A percentile compares a stretch with the other conserved stretches of the same genome.
These are phyloP conservation scores for Leguminivora glycinivorella DNA, from an alignment of 1,140 invertebrate genomes.

Conservation along the genomic window DNA sequence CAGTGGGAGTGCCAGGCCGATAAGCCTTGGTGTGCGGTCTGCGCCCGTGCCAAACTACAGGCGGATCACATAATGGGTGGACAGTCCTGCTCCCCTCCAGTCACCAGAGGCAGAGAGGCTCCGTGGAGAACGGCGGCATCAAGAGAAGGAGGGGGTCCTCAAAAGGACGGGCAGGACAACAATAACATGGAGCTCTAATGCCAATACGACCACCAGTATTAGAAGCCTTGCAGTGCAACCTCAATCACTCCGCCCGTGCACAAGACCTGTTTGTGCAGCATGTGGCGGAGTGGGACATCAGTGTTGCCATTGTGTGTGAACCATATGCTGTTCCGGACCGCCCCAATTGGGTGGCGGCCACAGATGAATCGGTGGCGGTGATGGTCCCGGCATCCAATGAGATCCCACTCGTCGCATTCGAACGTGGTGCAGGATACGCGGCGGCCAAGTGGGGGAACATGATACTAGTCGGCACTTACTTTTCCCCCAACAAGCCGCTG, in stretches of 20 bases:
- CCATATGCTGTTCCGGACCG: too few relatives aligned
- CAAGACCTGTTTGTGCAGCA: slow-evolving; percentile 39
- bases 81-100: neutral
- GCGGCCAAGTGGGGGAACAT: slow-evolving; percentile 18
- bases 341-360: too few relatives aligned
- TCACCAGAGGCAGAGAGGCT: neutral
- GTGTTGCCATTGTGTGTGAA: slow-evolving; percentile 31
- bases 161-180: neutral
- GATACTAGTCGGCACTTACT: slow-evolving; percentile 31
- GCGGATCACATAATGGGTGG: neutral
- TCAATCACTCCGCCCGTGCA: slow-evolving; percentile 36
- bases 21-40: too few relatives aligned
- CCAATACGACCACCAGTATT: neutral
- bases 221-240: slow-evolving; percentile 29
- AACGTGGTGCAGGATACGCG: neutral
- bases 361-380: too few relatives aligned
- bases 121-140: neutral
- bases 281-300: slow-evolving; percentile 31
- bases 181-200: neutral
- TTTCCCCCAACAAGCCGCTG: slow-evolving; percentile 33
- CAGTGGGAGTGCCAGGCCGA: too few relatives aligned
- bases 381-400: too few relatives aligned
- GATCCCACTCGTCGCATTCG: too few relatives aligned
- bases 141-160: neutral
- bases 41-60: too few relatives aligned